phyloP scores from a whole-genome alignment of 1,140 invertebrate species.

The Oppia nitens region DNA sequence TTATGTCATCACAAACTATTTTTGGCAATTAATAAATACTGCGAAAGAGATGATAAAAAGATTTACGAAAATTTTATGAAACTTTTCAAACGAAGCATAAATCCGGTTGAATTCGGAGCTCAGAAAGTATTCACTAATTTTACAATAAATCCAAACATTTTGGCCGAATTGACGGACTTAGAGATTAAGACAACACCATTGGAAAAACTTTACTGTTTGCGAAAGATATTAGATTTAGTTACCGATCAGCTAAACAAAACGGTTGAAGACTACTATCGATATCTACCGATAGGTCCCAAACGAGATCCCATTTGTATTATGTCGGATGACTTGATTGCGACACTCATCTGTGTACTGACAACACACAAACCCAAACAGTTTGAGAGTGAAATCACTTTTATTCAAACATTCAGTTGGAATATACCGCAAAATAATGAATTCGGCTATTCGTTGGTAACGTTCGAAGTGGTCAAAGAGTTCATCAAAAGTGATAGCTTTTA shows the following conservation, averaged over 20 bases:
- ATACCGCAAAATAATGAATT: slow-evolving; percentile 9
- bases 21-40: slow-evolving; percentile 30
- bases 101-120: slow-evolving; percentile 3
- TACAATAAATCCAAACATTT: background rate
- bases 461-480: slow-evolving; percentile 12
- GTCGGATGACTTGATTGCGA: slow-evolving; percentile 11
- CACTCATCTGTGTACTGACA: slow-evolving; percentile 2
- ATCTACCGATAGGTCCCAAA: background rate
- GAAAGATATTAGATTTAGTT: slow-evolving; percentile 5
- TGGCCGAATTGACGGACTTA: background rate
- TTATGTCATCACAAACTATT: slow-evolving; percentile 17
- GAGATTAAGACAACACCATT: slow-evolving; percentile 2
- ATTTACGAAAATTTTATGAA: background rate
- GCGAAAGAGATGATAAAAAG: slow-evolving; percentile 4
- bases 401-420: slow-evolving; percentile 10
- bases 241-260: slow-evolving; percentile 2
- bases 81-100: background rate
- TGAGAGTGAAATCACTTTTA: slow-evolving; percentile 7
- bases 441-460: slow-evolving; percentile 13
- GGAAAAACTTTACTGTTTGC: slow-evolving; percentile 7
- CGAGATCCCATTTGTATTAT: slow-evolving; percentile 7
- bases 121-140: slow-evolving; percentile 9
- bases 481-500: slow-evolving; percentile 1
- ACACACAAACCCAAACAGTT: background rate
- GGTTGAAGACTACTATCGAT: background rate